phyloP scores from a whole-genome alignment of 1,140 invertebrate species.

The Coptotermes formosanus region DNA sequence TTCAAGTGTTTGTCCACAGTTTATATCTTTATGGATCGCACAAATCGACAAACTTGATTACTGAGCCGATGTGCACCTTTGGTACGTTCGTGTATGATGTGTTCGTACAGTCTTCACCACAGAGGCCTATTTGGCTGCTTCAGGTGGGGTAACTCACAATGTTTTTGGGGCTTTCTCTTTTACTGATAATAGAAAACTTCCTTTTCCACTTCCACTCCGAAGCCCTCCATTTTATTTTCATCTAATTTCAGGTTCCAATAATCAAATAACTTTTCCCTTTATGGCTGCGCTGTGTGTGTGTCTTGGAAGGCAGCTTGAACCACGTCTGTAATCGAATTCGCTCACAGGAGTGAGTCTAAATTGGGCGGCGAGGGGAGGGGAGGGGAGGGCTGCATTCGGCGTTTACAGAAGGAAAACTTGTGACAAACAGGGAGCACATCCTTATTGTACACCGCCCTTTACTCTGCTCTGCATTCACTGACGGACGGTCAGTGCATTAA shows the following conservation, averaged over 20 bases:
- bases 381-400: not conserved
- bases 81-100: not conserved
- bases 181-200: constrained; percentile 13
- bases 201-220: not conserved
- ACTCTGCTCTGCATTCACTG: not conserved
- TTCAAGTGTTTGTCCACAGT: not conserved
- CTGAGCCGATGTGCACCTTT: not conserved
- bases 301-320: not conserved
- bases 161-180: not conserved
- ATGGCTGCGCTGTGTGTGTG: constrained; percentile 2
- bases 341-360: not conserved
- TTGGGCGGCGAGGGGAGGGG: no score
- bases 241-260: not conserved
- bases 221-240: not conserved
- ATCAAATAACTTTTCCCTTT: constrained; percentile 17
- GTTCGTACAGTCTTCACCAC: not conserved
- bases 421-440: not conserved
- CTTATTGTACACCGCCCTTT: not conserved
- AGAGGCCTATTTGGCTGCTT: not conserved
- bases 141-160: not conserved
- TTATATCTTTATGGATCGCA: not conserved
- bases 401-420: constrained; percentile 18
- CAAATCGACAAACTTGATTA: not conserved
- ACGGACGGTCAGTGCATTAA: not conserved
- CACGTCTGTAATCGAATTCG: not conserved